A percentile compares a stretch with the other conserved stretches of the same genome.
phyloP scores from a whole-genome alignment of 2,888 invertebrate genomes.

The Harpalus rubripes region DNA sequence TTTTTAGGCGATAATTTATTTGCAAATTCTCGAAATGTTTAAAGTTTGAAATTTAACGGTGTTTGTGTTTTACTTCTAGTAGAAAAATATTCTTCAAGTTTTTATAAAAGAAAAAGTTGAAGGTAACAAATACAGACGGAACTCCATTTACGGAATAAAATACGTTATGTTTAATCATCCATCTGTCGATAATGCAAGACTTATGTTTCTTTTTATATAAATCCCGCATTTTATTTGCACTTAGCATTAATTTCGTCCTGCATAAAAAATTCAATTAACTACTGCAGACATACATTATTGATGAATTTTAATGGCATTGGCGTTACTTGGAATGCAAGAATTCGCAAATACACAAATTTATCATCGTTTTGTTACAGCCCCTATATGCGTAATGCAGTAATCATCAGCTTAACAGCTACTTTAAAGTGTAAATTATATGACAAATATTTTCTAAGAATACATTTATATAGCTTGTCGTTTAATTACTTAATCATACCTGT shows the following conservation, averaged over 20 bases:
- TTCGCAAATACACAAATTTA: not conserved
- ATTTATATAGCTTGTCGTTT: no score
- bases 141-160: conserved; percentile 30
- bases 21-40: not conserved
- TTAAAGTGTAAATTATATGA: no score
- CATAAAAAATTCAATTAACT: not conserved
- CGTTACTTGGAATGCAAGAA: not conserved
- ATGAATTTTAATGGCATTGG: not conserved
- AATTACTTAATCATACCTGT: no score
- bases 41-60: conserved; percentile 17
- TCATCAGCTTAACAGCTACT: not conserved
- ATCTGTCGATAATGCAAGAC: conserved; percentile 51
- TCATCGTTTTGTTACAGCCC: not conserved
- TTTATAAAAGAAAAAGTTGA: conserved; percentile 18
- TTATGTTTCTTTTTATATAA: conserved; percentile 54
- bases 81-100: conserved; percentile 10
- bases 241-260: conserved; percentile 24
- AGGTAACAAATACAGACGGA: conserved; percentile 34
- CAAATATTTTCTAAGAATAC: no score
- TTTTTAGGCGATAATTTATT: conserved; percentile 28
- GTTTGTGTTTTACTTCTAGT: not conserved
- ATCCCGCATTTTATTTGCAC: conserved; percentile 58
- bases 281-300: not conserved
- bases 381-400: not conserved
- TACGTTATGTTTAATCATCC: conserved; percentile 27